A percentile compares a stretch with the other conserved stretches of the same genome.
phyloP scores from a whole-genome alignment of 2,113 vertebrate genomes.

The Zootoca vivipara region DNA sequence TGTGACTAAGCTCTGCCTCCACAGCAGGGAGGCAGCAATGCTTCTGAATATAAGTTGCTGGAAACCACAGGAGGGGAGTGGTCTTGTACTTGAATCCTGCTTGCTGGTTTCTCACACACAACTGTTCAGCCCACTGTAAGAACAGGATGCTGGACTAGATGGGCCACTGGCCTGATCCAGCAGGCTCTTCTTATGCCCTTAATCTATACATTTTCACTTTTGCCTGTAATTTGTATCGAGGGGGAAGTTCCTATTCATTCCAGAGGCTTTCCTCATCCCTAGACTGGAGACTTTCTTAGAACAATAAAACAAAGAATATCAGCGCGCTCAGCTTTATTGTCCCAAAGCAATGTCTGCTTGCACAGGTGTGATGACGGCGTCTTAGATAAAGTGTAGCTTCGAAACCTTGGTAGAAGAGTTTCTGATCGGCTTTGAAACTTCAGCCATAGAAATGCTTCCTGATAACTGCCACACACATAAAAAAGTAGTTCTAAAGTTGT shows the following conservation, averaged over 20 bases:
- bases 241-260: neutral
- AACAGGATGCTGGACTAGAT: too few species aligned
- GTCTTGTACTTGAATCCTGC: too few species aligned
- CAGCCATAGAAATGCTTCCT: neutral
- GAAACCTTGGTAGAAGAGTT: neutral
- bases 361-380: neutral
- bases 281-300: neutral
- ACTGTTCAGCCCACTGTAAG: too few species aligned
- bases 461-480: neutral
- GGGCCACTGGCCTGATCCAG: too few species aligned
- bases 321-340: neutral
- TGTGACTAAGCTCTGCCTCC: too few species aligned
- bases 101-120: too few species aligned
- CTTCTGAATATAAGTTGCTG: too few species aligned
- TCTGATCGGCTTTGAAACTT: neutral
- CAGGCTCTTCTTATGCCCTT: too few species aligned
- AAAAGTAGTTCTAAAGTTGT: too few species aligned
- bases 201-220: neutral
- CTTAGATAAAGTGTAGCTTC: neutral
- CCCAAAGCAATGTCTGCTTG: neutral
- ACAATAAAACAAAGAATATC: neutral
- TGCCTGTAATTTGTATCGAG: neutral
- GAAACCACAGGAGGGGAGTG: too few species aligned
- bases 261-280: neutral
- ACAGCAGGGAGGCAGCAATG: too few species aligned